phyloP scores from a whole-genome alignment of 1,140 invertebrate species.

The Eumaeus atala region DNA sequence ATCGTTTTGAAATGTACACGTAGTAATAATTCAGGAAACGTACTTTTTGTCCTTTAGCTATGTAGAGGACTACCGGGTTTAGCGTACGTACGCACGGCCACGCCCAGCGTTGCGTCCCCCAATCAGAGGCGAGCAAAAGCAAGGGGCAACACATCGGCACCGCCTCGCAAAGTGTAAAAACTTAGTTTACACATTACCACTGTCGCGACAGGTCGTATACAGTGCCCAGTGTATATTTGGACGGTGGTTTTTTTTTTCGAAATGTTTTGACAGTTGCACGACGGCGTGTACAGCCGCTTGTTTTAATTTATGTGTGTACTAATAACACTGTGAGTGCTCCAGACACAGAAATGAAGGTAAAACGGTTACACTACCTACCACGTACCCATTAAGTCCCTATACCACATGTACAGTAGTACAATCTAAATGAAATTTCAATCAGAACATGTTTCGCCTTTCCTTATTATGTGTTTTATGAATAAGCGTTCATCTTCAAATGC shows the following conservation, averaged over 20 bases:
- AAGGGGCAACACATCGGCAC: constrained; percentile 24
- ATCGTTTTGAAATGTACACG: constrained; percentile 31
- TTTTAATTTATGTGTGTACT: constrained; percentile 36
- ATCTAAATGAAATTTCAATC: too few species aligned
- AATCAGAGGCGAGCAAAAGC: constrained; percentile 14
- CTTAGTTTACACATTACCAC: constrained; percentile 37
- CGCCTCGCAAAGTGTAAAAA: constrained; percentile 37
- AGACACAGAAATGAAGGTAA: constrained; percentile 46
- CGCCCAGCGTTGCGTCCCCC: constrained; percentile 23
- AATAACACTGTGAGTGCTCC: constrained; percentile 2
- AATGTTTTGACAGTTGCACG: constrained; percentile 29
- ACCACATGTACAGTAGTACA: too few species aligned
- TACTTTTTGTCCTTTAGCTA: constrained; percentile 34
- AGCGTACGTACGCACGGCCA: constrained; percentile 13
- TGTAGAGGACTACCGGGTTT: constrained; percentile 27
- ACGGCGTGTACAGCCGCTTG: constrained; percentile 20
- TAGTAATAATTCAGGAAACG: constrained; percentile 35
- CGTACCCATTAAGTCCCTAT: too few species aligned
- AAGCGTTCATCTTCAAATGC: too few species aligned
- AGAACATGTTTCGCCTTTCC: too few species aligned
- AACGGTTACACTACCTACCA: too few species aligned
- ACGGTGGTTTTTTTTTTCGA: constrained; percentile 13
- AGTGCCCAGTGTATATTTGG: constrained; percentile 12
- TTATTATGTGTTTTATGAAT: too few species aligned
- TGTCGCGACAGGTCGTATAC: constrained; percentile 32